Conservation (phyloP, 2,113 vertebrate species). For the Marcusenius ussheri region DNA sequence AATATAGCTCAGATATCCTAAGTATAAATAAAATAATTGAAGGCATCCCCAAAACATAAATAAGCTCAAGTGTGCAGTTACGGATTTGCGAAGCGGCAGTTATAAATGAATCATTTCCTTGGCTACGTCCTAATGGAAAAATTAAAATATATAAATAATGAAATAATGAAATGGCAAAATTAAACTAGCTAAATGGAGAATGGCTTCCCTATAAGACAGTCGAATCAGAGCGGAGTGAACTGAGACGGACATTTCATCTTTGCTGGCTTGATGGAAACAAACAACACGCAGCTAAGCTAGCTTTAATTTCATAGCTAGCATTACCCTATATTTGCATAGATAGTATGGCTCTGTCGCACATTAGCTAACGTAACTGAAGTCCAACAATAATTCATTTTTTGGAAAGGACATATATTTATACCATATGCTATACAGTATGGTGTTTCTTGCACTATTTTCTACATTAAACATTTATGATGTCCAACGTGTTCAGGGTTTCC, state of each 20-base stretch:
- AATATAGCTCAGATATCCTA: background rate
- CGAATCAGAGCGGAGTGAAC: background rate
- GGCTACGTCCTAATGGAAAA: background rate
- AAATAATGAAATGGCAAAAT: background rate
- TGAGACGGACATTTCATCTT: background rate
- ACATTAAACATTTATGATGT: background rate
- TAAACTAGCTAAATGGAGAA: background rate
- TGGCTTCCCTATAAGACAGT: background rate
- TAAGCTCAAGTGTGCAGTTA: background rate
- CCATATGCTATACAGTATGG: background rate
- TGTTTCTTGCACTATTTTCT: background rate
- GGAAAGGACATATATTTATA: background rate
- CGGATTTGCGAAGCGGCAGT: background rate
- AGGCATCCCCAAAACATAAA: background rate
- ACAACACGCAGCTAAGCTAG: background rate
- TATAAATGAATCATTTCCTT: background rate
- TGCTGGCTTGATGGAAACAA: background rate
- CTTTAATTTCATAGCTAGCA: background rate
- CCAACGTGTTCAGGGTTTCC: background rate
- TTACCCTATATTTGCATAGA: background rate
- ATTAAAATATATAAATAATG: background rate
- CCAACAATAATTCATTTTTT: background rate
- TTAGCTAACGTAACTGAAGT: background rate
- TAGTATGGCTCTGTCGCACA: background rate
- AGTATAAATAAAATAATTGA: slow-evolving; percentile 8